phyloP scores from a whole-genome alignment of 1,140 invertebrate genomes.

The Drosophila mojavensis region DNA sequence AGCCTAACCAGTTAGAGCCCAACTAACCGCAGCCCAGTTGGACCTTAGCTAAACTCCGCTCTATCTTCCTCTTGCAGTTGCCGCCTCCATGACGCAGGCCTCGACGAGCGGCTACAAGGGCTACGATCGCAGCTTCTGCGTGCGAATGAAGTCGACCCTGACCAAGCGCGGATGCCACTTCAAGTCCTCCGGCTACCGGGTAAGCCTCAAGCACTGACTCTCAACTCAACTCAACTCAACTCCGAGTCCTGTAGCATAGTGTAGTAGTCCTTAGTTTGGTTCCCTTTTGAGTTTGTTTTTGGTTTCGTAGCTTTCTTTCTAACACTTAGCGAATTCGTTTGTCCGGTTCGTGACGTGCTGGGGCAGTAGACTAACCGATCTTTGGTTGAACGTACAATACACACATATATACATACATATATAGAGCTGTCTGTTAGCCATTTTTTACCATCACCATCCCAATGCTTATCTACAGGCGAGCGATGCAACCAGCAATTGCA shows the following conservation, averaged over 20 bases:
- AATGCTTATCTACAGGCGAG: conserved; percentile 84
- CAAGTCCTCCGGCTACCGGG: conserved; percentile 98
- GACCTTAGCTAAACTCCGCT: no score
- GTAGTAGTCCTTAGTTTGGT: neutral
- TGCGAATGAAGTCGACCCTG: conserved; percentile 98
- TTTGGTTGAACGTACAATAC: conserved; percentile 22
- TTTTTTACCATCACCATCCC: conserved; percentile 73
- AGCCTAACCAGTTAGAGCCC: neutral
- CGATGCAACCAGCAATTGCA: conserved; percentile 82
- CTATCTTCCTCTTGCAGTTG: conserved; percentile 86
- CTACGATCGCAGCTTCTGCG: conserved; percentile 96
- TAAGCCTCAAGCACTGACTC: conserved; percentile 85
- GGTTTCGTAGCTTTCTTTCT: conserved; percentile 9
- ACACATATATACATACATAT: conserved; percentile 15
- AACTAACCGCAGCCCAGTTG: neutral
- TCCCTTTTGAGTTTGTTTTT: neutral
- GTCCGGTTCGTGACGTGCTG: conserved; percentile 12
- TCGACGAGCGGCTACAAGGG: conserved; percentile 92
- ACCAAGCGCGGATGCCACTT: conserved; percentile 99
- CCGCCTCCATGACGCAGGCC: conserved; percentile 92
- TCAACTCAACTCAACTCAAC: neutral
- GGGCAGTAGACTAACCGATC: conserved; percentile 56
- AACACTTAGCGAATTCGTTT: conserved; percentile 16
- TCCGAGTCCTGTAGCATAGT: neutral
- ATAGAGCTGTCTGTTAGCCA: conserved; percentile 61